Evolutionary conservation across 2,113 vertebrate species (phyloP), one percentile per base, ranked within the genome.

Genomic region (Arizona elegans): DNA sequence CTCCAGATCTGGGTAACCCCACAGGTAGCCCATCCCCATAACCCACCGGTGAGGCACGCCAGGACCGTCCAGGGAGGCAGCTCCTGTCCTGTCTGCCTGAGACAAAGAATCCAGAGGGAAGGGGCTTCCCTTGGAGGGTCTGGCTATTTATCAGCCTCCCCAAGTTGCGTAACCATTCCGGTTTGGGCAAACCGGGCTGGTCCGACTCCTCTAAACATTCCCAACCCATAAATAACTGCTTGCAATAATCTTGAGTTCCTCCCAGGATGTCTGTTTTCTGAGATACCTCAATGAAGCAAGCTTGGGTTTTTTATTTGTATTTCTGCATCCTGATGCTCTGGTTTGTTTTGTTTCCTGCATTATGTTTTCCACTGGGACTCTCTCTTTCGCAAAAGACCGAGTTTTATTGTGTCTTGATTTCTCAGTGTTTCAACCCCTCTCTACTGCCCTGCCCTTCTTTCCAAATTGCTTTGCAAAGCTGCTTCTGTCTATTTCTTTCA

Each of bases 391-490:
- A 38, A 81, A 81, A 38, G 5, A 3, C 70, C 17, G 70, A 33
- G 6, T 33, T 75, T 8, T 17, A 75, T 75, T 5, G 15, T 33
- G 1, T 8, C 15, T 75, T n/a, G n/a, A 17, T 33, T 70, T n/a
- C 62, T n/a, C 62, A 0, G 5, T 13, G 12, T 19, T 33, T 81
- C 70, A 38, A 19, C 7, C 17, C 70, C 33, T 38, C 70, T 38
- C 15, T 3, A 3, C 2, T 3, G 15, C 33, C n/a, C 5, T 8
- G n/a, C 8, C 15, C 5, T n/a, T 19, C 70, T 38, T 1, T 3
- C 70, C 70, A 3, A 3, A 19, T 33, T 70, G 12, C 70, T 75
- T 19, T 75, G 70, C 70, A 33, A 81, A 81, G 7, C n/a, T 81
- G 7, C 17, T 81, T 15, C 1, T 75, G n/a, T 38, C 17, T 26